Conservation (phyloP, 2,113 vertebrate species). For the Spea bombifrons region DNA sequence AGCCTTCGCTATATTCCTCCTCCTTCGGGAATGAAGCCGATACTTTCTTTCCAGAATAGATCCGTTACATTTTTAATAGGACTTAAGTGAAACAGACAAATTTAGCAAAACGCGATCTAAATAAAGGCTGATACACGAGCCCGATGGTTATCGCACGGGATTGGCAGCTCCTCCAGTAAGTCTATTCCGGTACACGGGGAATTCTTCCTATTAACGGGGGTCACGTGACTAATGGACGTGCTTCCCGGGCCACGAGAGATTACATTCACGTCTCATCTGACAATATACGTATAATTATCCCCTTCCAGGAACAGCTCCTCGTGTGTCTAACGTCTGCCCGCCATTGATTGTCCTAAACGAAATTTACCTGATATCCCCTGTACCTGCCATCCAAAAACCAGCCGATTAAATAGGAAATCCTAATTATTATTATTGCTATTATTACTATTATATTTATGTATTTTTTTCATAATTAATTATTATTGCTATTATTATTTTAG, state of each 20-base stretch:
- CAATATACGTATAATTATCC: constrained; percentile 18
- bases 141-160: not conserved
- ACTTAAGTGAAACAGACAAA: constrained; percentile 37
- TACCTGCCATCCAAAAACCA: too few relatives aligned
- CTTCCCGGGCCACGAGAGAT: too few relatives aligned
- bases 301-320: constrained; percentile 34
- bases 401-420: too few relatives aligned
- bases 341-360: not conserved
- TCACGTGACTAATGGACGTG: too few relatives aligned
- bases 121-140: constrained; percentile 16
- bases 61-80: constrained; percentile 38
- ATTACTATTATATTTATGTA: too few relatives aligned
- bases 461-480: too few relatives aligned
- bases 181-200: constrained; percentile 33
- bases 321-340: not conserved
- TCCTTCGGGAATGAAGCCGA: constrained; percentile 17
- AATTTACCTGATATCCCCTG: too few relatives aligned
- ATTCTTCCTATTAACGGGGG: constrained; percentile 20
- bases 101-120: constrained; percentile 31
- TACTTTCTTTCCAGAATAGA: constrained; percentile 43
- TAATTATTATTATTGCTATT: too few relatives aligned
- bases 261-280: constrained; percentile 1
- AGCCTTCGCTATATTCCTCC: not conserved
- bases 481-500: too few relatives aligned
- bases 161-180: constrained; percentile 17